Conservation (phyloP, 2,797 vertebrate species). For the Picus viridis region DNA sequence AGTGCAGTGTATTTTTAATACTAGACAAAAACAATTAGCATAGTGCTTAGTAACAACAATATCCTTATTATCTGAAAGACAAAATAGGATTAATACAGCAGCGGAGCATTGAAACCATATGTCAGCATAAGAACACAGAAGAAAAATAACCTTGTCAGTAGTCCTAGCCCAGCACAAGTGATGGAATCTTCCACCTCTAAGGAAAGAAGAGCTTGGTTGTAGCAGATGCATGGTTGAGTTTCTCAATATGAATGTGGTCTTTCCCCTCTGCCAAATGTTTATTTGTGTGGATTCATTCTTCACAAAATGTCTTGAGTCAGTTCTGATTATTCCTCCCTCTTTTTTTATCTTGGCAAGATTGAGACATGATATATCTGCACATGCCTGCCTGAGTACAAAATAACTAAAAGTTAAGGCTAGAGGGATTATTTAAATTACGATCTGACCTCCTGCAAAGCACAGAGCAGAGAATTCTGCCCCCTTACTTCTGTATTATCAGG, state of each 20-base stretch:
- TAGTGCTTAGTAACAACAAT: constrained; percentile 61
- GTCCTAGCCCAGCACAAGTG: not conserved
- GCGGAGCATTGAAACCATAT: constrained; percentile 11
- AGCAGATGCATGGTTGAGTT: constrained; percentile 22
- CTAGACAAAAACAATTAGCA: constrained; percentile 67
- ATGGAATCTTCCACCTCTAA: not conserved
- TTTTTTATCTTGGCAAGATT: not conserved
- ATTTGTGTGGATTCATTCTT: constrained; percentile 24
- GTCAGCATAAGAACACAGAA: constrained; percentile 26
- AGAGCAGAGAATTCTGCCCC: not conserved
- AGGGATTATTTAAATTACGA: constrained; percentile 16
- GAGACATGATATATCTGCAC: not conserved
- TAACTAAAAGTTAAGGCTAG: not conserved
- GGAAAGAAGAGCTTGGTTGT: not conserved
- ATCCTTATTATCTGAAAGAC: constrained; percentile 65
- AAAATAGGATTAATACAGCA: constrained; percentile 60
- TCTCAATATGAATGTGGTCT: not conserved
- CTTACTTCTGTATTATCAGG: not conserved
- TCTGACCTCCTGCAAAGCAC: constrained; percentile 6
- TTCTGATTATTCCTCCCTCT: constrained; percentile 41
- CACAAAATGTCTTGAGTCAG: constrained; percentile 9
- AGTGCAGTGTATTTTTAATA: constrained; percentile 56
- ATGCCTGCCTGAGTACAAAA: not conserved
- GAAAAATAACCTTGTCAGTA: not conserved
- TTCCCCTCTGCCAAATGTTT: constrained; percentile 27